A percentile compares a stretch with the other conserved stretches of the same genome.
Conservation (phyloP, 2,888 invertebrate species). For the Protophormia terraenovae region DNA sequence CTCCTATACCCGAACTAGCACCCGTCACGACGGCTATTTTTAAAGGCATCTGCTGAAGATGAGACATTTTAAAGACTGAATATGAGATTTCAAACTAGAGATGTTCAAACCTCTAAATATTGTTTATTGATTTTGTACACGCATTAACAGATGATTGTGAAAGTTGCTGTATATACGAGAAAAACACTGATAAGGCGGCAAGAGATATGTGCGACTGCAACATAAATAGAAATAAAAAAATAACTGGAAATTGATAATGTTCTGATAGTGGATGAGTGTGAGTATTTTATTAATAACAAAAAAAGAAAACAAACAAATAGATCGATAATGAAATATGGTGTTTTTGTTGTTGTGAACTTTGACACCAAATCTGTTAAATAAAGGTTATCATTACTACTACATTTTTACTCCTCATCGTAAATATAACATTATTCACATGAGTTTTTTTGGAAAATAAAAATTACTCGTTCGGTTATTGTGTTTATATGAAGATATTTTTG, state of each 20-base stretch:
- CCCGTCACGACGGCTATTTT: slow-evolving; percentile 74
- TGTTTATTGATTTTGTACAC: background rate
- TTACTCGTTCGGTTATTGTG: too few relatives aligned
- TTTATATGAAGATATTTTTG: too few relatives aligned
- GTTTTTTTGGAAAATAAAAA: too few relatives aligned
- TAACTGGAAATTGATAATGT: background rate
- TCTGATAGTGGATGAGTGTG: background rate
- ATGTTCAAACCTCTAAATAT: background rate
- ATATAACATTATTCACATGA: too few relatives aligned
- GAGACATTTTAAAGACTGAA: background rate
- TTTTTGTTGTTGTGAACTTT: background rate
- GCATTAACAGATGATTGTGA: background rate
- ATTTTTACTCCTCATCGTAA: too few relatives aligned
- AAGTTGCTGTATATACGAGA: background rate
- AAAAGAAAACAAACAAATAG: background rate
- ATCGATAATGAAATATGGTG: background rate
- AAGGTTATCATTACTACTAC: too few relatives aligned
- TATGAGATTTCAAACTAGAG: background rate
- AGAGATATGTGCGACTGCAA: background rate
- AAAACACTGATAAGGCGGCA: background rate
- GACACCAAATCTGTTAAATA: background rate
- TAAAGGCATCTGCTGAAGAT: slow-evolving; percentile 27
- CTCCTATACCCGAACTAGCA: slow-evolving; percentile 74
- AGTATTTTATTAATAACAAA: too few relatives aligned
- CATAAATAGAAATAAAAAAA: too few relatives aligned